Conservation (phyloP, 2,113 vertebrate species). For the Malurus cyaneus region DNA sequence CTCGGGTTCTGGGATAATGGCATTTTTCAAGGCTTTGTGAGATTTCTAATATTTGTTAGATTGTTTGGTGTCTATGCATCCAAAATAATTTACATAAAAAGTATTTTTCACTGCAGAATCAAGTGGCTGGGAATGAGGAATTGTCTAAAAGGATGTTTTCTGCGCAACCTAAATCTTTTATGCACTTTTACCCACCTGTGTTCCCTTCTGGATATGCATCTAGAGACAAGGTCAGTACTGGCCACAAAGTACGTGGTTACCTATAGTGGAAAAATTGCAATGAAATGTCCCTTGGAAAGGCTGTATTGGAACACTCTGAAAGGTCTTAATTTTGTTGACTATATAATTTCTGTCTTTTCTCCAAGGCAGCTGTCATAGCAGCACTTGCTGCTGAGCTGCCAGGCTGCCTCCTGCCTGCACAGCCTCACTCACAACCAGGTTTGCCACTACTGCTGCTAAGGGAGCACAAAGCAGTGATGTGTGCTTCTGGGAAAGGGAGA, state of each 20-base stretch:
- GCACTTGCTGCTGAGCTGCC: background rate
- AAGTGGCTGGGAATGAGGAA: background rate
- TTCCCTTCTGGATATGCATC: background rate
- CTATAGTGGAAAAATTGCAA: background rate
- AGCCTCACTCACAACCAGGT: background rate
- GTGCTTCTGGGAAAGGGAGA: background rate
- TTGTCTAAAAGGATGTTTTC: background rate
- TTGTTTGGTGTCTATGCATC: background rate
- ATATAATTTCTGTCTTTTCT: background rate
- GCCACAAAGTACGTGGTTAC: fast-evolving
- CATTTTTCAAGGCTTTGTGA: background rate
- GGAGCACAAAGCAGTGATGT: background rate
- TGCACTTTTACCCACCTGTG: background rate
- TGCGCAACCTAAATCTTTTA: background rate
- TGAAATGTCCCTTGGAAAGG: background rate
- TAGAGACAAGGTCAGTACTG: background rate
- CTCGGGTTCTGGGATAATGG: background rate
- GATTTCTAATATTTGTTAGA: background rate
- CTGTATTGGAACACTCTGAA: background rate
- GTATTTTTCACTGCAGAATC: background rate
- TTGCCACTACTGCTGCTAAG: background rate
- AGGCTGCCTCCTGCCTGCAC: background rate
- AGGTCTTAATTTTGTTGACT: background rate
- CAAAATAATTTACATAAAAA: background rate
- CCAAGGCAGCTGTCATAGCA: background rate